Conservation (phyloP, 2,797 vertebrate genomes). For the Phaenicophaeus curvirostris region DNA sequence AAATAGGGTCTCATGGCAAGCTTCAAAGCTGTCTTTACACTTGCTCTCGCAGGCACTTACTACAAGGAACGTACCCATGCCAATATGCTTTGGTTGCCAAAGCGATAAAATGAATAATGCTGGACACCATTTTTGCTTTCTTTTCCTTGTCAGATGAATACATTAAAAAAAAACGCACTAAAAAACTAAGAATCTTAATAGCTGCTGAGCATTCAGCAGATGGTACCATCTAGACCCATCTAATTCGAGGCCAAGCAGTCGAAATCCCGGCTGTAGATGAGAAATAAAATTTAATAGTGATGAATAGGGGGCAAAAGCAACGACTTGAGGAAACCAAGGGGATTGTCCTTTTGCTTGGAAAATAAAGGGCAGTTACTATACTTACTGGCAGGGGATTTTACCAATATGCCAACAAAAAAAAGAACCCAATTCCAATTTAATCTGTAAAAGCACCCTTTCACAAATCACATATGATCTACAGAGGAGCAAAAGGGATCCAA, state of each 20-base stretch:
- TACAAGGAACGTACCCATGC: constrained; percentile 60
- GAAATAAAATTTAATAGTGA: constrained; percentile 61
- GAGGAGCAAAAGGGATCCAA: not conserved
- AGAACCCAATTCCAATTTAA: not conserved
- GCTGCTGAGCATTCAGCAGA: constrained; percentile 63
- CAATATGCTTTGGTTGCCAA: constrained; percentile 53
- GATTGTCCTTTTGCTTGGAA: not conserved
- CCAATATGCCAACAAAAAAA: not conserved
- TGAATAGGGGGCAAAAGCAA: constrained; percentile 30
- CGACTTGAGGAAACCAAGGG: constrained; percentile 17
- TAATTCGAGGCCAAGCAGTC: constrained; percentile 60
- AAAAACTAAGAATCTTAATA: constrained; percentile 60
- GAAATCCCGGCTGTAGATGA: constrained; percentile 44
- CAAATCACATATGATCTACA: not conserved
- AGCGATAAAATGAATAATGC: constrained; percentile 54
- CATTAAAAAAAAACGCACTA: not conserved
- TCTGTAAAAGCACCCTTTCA: not conserved
- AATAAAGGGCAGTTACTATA: not conserved
- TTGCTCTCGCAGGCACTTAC: constrained; percentile 32
- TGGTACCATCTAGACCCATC: constrained; percentile 66
- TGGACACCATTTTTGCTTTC: constrained; percentile 57
- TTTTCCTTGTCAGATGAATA: constrained; percentile 58
- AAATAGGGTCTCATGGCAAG: constrained; percentile 52
- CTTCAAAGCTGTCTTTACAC: constrained; percentile 47
- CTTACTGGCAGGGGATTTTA: not conserved